phyloP scores from a whole-genome alignment of 37 sponge, comb jelly and placozoan species.

The Cladorhizidae sp. region DNA sequence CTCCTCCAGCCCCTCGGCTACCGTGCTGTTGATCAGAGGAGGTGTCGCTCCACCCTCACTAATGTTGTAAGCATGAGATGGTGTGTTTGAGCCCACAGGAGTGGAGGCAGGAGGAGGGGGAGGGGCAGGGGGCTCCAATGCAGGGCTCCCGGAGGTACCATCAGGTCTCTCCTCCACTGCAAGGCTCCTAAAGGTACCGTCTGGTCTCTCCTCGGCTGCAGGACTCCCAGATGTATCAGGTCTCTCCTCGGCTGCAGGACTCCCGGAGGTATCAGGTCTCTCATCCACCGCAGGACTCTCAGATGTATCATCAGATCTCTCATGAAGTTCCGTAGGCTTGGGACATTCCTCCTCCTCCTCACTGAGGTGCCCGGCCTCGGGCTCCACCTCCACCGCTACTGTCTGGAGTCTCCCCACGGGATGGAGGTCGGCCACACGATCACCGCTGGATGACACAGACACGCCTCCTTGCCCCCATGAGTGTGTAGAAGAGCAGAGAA shows the following conservation, averaged over 20 bases:
- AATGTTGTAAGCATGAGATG: background rate
- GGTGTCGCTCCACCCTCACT: background rate
- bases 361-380: background rate
- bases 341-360: slow-evolving; percentile 1
- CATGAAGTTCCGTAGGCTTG: background rate
- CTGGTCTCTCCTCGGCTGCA: background rate
- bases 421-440: slow-evolving; percentile 40
- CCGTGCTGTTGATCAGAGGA: background rate
- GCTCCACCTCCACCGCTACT: slow-evolving; percentile 69
- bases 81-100: background rate
- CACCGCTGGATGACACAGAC: background rate
- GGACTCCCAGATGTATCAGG: background rate
- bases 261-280: background rate
- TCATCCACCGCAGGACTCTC: background rate
- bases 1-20: slow-evolving; percentile 5
- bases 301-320: background rate
- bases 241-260: background rate
- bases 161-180: background rate
- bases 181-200: background rate
- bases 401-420: slow-evolving; percentile 29
- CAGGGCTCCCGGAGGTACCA: background rate
- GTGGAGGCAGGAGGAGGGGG: background rate
- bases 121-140: background rate
- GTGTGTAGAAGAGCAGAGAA: too few relatives aligned
- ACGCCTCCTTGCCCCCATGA: too few relatives aligned